These are phyloP conservation scores for Rutpela maculata DNA, from an alignment of 2,888 invertebrate species.

Conservation along the genomic window DNA sequence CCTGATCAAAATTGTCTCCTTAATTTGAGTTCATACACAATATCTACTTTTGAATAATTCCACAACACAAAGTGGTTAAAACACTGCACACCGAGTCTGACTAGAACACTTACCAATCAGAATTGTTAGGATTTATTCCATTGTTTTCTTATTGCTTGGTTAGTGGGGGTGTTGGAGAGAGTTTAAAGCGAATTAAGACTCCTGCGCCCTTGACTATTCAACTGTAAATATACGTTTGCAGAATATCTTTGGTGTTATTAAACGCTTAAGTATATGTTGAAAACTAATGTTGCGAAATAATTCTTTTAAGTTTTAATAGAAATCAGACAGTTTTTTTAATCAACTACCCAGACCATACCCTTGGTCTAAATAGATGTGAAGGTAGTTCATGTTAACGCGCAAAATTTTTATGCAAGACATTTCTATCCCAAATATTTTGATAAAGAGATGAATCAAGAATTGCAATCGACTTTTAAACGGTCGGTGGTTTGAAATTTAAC, in stretches of 20 bases:
- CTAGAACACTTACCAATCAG: not conserved
- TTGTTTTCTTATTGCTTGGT: not conserved
- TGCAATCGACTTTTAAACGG: too few relatives aligned
- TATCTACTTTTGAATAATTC: not conserved
- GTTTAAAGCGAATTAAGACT: not conserved
- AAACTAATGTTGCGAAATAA: not conserved
- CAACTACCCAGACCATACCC: not conserved
- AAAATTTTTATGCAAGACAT: too few relatives aligned
- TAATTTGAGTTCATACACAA: not conserved
- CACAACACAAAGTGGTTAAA: not conserved
- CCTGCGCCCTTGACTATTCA: slow-evolving; percentile 20
- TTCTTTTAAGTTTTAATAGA: not conserved
- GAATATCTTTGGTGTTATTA: not conserved
- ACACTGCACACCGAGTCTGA: not conserved
- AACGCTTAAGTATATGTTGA: not conserved
- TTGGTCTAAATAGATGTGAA: not conserved
- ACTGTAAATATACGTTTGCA: slow-evolving; percentile 13
- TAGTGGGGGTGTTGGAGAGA: slow-evolving; percentile 26
- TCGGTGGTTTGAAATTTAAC: too few relatives aligned
- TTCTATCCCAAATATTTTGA: too few relatives aligned
- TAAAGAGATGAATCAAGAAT: too few relatives aligned
- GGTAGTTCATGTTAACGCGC: not conserved
- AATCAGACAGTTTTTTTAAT: not conserved
- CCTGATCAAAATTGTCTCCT: too few relatives aligned
- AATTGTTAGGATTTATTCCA: not conserved